phyloP scores from a whole-genome alignment of 2,113 vertebrate genomes.

The Pycnonotus jocosus region DNA sequence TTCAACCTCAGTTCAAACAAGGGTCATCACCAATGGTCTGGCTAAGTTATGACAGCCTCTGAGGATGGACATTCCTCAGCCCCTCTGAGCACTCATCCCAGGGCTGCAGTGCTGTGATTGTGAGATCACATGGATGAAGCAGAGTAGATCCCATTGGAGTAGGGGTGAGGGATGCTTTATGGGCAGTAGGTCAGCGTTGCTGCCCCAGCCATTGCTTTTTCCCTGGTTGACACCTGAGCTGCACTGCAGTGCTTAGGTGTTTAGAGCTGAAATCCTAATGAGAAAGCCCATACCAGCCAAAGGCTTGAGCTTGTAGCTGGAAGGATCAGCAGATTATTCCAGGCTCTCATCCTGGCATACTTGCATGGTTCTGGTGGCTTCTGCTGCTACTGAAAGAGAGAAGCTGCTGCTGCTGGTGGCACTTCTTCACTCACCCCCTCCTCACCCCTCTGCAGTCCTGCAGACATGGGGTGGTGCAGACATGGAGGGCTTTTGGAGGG shows the following conservation, averaged over 20 bases:
- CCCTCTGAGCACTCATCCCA: background rate
- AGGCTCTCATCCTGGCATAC: background rate
- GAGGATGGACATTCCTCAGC: background rate
- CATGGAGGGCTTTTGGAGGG: background rate
- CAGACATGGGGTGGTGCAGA: background rate
- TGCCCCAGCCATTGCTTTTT: background rate
- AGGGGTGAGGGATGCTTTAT: background rate
- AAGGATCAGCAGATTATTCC: background rate
- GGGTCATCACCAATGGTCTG: background rate
- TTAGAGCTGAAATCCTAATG: background rate
- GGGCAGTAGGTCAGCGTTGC: background rate
- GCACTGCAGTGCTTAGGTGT: background rate
- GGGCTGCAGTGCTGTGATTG: background rate
- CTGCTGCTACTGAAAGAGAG: background rate
- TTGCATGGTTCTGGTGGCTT: background rate
- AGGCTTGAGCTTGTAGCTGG: background rate
- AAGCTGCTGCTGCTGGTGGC: background rate
- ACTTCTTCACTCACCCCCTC: rapidly evolving
- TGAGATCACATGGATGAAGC: background rate
- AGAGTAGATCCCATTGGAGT: background rate
- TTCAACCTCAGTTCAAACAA: background rate
- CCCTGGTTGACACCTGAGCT: background rate
- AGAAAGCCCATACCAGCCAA: background rate
- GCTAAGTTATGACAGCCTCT: background rate
- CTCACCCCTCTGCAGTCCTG: background rate